Conservation (phyloP, 2,797 vertebrate species). For the Hoplostethus mediterraneus region DNA sequence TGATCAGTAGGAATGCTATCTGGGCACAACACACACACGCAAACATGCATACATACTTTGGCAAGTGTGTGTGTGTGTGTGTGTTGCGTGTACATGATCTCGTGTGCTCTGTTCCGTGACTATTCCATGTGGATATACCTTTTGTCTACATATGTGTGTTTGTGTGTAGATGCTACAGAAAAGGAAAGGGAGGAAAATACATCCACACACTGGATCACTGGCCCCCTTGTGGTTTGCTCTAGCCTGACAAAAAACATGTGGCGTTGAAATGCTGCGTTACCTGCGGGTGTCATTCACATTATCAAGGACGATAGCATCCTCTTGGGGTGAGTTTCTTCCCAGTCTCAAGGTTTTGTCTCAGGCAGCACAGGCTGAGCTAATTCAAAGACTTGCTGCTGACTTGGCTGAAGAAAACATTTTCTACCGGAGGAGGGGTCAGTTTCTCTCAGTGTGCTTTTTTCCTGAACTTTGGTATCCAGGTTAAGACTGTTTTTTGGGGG, state of each 20-base stretch:
- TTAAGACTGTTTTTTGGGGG: neutral
- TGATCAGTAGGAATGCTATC: constrained; percentile 18
- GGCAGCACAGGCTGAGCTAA: constrained; percentile 16
- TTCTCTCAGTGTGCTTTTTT: too few species aligned
- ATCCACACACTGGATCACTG: constrained; percentile 13
- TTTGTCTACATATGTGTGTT: neutral
- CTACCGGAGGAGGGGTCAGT: too few species aligned
- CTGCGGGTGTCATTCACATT: constrained; percentile 24
- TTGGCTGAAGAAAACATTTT: too few species aligned
- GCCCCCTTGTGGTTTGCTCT: constrained; percentile 61
- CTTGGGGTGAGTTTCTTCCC: constrained; percentile 1
- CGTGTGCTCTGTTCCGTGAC: too few species aligned
- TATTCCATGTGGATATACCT: neutral
- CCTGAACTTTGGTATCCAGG: neutral
- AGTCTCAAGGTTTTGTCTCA: neutral
- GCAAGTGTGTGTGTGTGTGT: too few species aligned
- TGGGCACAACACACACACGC: neutral
- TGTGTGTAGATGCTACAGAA: neutral
- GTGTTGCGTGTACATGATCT: too few species aligned
- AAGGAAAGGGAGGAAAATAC: neutral
- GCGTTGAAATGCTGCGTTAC: constrained; percentile 24
- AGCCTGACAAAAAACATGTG: constrained; percentile 2
- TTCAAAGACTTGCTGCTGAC: constrained; percentile 1
- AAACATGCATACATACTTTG: constrained; percentile 1
- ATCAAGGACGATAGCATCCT: constrained; percentile 21